Base-by-base conservation (phyloP, 2,797 vertebrate genomes). In the Trematomus bernacchii region DNA sequence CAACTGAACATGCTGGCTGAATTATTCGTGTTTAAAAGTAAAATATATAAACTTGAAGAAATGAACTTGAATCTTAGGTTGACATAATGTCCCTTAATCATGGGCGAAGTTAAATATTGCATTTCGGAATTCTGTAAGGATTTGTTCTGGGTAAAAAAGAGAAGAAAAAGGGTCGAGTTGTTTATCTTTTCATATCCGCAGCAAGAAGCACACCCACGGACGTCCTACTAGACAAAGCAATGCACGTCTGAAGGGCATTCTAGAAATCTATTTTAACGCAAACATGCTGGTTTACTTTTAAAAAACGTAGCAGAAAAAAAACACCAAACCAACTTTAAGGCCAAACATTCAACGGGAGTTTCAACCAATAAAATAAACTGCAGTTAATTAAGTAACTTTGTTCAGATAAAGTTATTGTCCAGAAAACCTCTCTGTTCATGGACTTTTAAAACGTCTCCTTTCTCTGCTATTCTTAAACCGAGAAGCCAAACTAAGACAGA, bases 401-500 rank as follows among this genome's bases (percentile, higher is more conserved):
- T 6, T 47, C 58, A 73, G 79, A 23, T 40, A 21, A 71, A 27
- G 43, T 55, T 66, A 12, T 0, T 3, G 42, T 16, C 18, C 27
- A 21, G 15, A 15, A 71, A 76, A 8, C 40, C 64, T 53, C 10
- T 0, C 57, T 53, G 74, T 52, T 72, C 10, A 23, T 12, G n/a
- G 16, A 10, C 30, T 18, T 79, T 7, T 30, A 76, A 21, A 58
- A 46, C 16, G 55, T 12, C 76, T 73, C 37, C 52, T 13, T 58
- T 9, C 16, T 54, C 48, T 54, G 27, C 71, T 65, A 8, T 70
- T 75, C 57, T 48, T 16, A 71, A 46, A 44, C 46, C 3, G 2
- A 47, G 69, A 53, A 77, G 52, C 46, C 3, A 9, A 72, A 73
- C 71, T 51, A 1, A 71, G 72, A 71, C 21, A 42, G 27, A 74